Conservation (phyloP, 2,113 vertebrate genomes). For the Serinus canaria region DNA sequence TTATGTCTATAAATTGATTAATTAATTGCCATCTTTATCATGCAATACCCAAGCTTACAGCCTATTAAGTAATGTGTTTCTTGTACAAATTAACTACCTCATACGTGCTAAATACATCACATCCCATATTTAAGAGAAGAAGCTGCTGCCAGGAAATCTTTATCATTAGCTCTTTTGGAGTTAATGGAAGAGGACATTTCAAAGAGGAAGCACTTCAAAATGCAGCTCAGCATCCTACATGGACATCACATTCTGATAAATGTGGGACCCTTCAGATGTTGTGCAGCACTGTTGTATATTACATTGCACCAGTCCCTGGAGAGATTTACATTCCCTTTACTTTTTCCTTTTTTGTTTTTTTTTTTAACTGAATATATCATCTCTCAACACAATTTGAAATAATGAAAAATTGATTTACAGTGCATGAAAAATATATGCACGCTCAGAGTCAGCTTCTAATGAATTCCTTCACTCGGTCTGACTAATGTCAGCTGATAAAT, state of each 20-base stretch:
- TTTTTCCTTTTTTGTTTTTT: background rate
- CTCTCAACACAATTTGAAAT: background rate
- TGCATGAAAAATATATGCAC: background rate
- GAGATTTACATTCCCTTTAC: background rate
- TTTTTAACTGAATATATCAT: background rate
- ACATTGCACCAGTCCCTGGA: background rate
- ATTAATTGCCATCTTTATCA: conserved; percentile 79
- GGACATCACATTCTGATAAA: background rate
- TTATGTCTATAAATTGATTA: conserved; percentile 79
- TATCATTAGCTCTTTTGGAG: background rate
- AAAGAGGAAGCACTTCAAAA: background rate
- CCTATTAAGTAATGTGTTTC: conserved; percentile 74
- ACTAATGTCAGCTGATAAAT: background rate
- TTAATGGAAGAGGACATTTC: background rate
- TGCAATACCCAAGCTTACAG: conserved; percentile 46
- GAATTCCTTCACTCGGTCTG: background rate
- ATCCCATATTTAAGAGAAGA: conserved; percentile 40
- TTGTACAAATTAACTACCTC: conserved; percentile 77
- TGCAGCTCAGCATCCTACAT: background rate
- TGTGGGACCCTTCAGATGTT: background rate
- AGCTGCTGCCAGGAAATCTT: conserved; percentile 36
- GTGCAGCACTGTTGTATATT: background rate
- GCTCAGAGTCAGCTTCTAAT: background rate
- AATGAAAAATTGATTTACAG: background rate
- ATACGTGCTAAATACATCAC: background rate